Evolutionary conservation across 2,797 vertebrate species (phyloP).

Genomic region (Enteromius treurensis): DNA sequence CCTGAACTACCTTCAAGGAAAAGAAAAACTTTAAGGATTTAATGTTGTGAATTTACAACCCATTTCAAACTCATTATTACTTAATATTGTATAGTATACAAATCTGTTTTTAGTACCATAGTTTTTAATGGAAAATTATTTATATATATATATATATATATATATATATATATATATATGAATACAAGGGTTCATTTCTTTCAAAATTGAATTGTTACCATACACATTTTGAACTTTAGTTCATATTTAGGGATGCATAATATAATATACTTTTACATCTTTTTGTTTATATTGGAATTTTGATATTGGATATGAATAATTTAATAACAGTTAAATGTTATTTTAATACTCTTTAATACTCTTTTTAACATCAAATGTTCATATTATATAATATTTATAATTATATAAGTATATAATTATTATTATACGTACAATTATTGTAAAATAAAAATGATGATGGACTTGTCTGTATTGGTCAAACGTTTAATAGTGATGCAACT

Average conservation of each 20-base stretch:
- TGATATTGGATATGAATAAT: neutral
- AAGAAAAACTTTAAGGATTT: neutral
- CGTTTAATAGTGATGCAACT: neutral
- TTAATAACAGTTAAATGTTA: neutral
- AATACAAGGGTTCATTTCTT: neutral
- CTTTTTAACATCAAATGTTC: neutral
- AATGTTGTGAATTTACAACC: neutral
- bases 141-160: too few relatives aligned
- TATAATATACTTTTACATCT: neutral
- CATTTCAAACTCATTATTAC: neutral
- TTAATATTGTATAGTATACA: neutral
- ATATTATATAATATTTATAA: too few relatives aligned
- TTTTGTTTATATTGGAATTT: neutral
- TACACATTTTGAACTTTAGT: neutral
- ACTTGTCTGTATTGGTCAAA: neutral
- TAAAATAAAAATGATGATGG: neutral
- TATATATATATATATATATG: neutral
- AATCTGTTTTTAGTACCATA: neutral
- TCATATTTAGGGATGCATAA: neutral
- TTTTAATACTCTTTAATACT: neutral
- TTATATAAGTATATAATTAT: too few relatives aligned
- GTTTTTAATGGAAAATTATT: too few relatives aligned
- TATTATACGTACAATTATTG: neutral
- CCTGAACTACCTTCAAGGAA: neutral
- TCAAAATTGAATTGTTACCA: neutral